phyloP scores from a whole-genome alignment of 2,113 vertebrate species.

The Melospiza melodia region DNA sequence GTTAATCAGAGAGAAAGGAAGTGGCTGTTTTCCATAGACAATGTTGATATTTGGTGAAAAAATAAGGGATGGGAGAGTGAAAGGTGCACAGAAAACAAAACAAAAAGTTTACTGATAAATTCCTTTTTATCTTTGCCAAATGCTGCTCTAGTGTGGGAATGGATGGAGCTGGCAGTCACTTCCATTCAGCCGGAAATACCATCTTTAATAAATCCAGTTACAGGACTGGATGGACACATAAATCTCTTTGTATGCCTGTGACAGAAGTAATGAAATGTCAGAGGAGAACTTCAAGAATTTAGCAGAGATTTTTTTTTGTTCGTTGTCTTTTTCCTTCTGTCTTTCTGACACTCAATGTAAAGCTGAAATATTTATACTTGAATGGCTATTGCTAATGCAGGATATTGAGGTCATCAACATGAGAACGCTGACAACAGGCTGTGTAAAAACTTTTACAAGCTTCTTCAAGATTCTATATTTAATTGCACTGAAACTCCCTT shows the following conservation, averaged over 20 bases:
- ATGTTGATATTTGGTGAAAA: conserved; percentile 69
- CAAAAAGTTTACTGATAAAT: conserved; percentile 38
- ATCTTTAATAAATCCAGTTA: conserved; percentile 53
- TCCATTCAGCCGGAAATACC: conserved; percentile 41
- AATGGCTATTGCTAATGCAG: conserved; percentile 44
- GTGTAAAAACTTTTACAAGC: conserved; percentile 19
- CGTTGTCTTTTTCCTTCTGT: conserved; percentile 33
- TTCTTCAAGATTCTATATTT: conserved; percentile 37
- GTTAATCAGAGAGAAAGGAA: conserved; percentile 69
- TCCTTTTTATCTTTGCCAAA: conserved; percentile 53
- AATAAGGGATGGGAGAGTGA: conserved; percentile 15
- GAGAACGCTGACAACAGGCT: conserved; percentile 11
- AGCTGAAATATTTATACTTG: conserved; percentile 54
- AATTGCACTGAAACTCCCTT: conserved; percentile 41
- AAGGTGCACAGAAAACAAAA: conserved; percentile 51
- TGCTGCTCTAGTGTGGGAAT: conserved; percentile 50
- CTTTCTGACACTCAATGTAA: conserved; percentile 37
- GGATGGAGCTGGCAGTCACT: neutral
- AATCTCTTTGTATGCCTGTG: conserved; percentile 25
- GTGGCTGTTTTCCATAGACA: conserved; percentile 71
- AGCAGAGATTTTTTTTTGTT: conserved; percentile 5
- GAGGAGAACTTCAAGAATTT: conserved; percentile 23
- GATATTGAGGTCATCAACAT: conserved; percentile 49
- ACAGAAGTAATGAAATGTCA: conserved; percentile 14
- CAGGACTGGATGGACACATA: conserved; percentile 20